Conservation (phyloP, 2,113 vertebrate genomes). For the Suncus etruscus region DNA sequence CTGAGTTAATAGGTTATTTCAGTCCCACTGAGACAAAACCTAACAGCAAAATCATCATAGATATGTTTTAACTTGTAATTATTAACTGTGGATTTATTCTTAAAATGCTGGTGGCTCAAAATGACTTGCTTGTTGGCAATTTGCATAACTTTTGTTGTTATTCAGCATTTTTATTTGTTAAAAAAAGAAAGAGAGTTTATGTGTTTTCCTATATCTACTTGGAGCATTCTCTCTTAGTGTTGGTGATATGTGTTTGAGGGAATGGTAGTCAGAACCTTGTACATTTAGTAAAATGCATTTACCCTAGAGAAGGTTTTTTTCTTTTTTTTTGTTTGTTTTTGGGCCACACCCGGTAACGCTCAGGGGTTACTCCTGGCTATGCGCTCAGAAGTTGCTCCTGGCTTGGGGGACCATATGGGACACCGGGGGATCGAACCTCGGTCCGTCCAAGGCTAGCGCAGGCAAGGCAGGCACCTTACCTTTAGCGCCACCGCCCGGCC, state of each 20-base stretch:
- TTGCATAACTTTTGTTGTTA: not conserved
- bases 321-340: too few relatives aligned
- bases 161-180: not conserved
- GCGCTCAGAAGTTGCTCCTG: too few relatives aligned
- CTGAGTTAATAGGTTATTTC: not conserved
- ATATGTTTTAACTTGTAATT: too few relatives aligned
- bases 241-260: not conserved
- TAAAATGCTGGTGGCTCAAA: too few relatives aligned
- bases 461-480: too few relatives aligned
- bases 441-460: too few relatives aligned
- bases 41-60: not conserved
- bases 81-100: not conserved
- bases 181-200: not conserved
- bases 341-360: too few relatives aligned
- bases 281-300: not conserved
- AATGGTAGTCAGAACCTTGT: not conserved
- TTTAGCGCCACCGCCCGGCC: too few relatives aligned
- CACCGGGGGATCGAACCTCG: too few relatives aligned
- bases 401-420: too few relatives aligned
- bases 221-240: not conserved
- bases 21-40: not conserved
- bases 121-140: not conserved
- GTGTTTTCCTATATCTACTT: not conserved
- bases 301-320: not conserved
- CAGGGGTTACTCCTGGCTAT: too few relatives aligned